phyloP scores from a whole-genome alignment of 2,888 invertebrate species.

The Ferdinandea cuprea region DNA sequence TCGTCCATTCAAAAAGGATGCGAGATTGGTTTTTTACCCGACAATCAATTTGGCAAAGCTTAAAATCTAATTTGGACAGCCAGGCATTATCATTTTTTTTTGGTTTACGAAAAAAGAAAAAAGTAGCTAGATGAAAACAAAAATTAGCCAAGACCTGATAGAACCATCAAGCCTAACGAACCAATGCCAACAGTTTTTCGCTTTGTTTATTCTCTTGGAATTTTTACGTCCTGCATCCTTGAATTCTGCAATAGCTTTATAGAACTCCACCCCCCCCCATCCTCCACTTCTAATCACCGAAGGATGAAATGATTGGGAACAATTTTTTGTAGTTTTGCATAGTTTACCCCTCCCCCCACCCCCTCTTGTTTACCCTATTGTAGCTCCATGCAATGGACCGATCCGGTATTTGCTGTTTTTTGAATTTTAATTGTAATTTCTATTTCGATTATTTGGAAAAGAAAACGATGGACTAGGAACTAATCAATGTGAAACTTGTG shows the following conservation, averaged over 20 bases:
- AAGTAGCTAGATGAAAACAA: no score
- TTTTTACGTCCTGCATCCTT: slow-evolving; percentile 48
- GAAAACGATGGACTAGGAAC: slow-evolving; percentile 66
- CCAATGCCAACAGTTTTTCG: slow-evolving; percentile 64
- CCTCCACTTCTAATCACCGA: slow-evolving; percentile 70
- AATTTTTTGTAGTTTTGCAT: slow-evolving; percentile 65
- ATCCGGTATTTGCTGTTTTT: slow-evolving; percentile 45
- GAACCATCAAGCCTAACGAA: slow-evolving; percentile 70
- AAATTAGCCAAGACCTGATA: slow-evolving; percentile 48
- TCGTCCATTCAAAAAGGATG: no score
- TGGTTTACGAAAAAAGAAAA: background rate
- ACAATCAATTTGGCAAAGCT: no score
- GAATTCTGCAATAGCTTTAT: slow-evolving; percentile 31
- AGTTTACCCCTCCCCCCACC: slow-evolving; percentile 5
- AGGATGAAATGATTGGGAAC: slow-evolving; percentile 73
- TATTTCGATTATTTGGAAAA: slow-evolving; percentile 73
- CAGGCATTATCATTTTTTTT: slow-evolving; percentile 1
- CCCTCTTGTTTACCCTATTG: background rate
- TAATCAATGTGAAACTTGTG: slow-evolving; percentile 69
- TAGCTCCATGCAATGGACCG: background rate
- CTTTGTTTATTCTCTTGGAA: slow-evolving; percentile 7
- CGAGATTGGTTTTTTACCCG: no score
- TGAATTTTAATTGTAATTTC: slow-evolving; percentile 73
- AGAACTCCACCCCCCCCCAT: no score
- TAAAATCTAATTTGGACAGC: slow-evolving; percentile 31